Percentiles rank a stretch among this genome's conserved stretches.
Evolutionary conservation across 2,797 vertebrate genomes (phyloP).

Genomic region (Gymnothorax reevesii): DNA sequence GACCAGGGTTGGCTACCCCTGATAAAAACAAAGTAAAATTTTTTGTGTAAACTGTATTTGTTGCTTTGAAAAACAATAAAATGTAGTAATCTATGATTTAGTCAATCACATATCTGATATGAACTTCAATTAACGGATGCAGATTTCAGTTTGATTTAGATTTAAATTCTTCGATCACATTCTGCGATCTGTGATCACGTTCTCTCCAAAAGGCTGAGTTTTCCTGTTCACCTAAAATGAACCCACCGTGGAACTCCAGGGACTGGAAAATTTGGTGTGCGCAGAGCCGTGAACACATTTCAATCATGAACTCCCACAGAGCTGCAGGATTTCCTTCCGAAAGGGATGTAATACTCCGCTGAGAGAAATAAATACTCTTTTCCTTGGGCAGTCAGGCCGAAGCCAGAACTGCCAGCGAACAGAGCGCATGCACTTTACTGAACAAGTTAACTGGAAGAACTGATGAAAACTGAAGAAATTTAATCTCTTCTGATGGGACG

Average conservation of each 20-base stretch:
- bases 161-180: neutral
- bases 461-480: neutral
- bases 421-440: neutral
- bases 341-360: neutral
- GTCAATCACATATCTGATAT: neutral
- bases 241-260: neutral
- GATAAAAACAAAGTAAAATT: neutral
- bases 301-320: neutral
- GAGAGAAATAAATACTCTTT: neutral
- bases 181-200: neutral
- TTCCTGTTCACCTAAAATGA: neutral
- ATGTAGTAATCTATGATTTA: neutral
- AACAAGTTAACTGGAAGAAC: neutral
- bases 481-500: neutral
- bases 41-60: too few species aligned
- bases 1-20: too few species aligned
- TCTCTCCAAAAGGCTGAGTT: neutral
- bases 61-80: neutral
- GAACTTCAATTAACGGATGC: neutral
- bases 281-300: neutral
- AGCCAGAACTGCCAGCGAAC: neutral
- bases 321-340: neutral
- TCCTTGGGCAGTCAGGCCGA: neutral
- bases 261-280: neutral
- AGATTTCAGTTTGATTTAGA: neutral